These are phyloP conservation scores for Ips nitidus DNA, from an alignment of 1,140 invertebrate genomes.

Conservation along the genomic window DNA sequence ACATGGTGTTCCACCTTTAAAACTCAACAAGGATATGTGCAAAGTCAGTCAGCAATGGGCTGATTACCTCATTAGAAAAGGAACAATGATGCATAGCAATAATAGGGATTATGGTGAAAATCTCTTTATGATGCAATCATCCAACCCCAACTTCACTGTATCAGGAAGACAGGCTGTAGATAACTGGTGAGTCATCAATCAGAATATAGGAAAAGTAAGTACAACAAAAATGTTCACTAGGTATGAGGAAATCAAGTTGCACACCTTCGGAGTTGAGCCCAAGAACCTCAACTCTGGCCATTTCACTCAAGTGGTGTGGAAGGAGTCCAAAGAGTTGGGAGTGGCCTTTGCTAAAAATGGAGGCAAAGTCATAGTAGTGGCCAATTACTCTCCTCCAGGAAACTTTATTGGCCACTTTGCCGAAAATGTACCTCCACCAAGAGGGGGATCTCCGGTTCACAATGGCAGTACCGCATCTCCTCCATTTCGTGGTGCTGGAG, in stretches of 20 bases:
- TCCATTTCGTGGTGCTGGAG: neutral
- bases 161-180: slow-evolving; percentile 71
- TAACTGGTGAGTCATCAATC: slow-evolving; percentile 58
- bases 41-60: slow-evolving; percentile 65
- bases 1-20: slow-evolving; percentile 62
- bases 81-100: slow-evolving; percentile 58
- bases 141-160: slow-evolving; percentile 63
- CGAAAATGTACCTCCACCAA: slow-evolving; percentile 58
- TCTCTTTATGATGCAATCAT: slow-evolving; percentile 51
- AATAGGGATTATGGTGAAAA: slow-evolving; percentile 64
- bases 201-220: neutral
- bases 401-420: slow-evolving; percentile 64
- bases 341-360: slow-evolving; percentile 59
- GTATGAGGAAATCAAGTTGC: slow-evolving; percentile 65
- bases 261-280: slow-evolving; percentile 64
- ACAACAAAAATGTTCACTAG: slow-evolving; percentile 1
- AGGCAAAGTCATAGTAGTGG: slow-evolving; percentile 64
- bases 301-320: slow-evolving; percentile 69
- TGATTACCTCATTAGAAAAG: slow-evolving; percentile 57
- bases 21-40: slow-evolving; percentile 63
- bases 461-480: slow-evolving; percentile 15
- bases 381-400: slow-evolving; percentile 69
- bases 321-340: slow-evolving; percentile 61
- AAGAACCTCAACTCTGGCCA: slow-evolving; percentile 52
- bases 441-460: slow-evolving; percentile 34